These are phyloP conservation scores for Gallinago media DNA, from an alignment of 2,113 vertebrate species.

Conservation along the genomic window DNA sequence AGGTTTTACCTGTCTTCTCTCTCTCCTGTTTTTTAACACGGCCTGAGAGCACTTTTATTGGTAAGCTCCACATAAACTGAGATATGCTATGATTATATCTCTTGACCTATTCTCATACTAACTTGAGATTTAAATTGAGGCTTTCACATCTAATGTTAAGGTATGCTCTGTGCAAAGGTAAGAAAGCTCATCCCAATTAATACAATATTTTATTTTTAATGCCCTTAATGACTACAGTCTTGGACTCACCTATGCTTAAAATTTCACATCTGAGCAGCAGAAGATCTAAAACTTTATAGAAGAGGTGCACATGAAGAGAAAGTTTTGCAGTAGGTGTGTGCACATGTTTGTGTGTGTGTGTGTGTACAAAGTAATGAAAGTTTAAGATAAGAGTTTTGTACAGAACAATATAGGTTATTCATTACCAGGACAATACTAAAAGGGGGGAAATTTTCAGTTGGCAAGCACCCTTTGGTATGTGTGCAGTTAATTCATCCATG, in stretches of 20 bases:
- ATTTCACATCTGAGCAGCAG: not conserved
- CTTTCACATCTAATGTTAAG: not conserved
- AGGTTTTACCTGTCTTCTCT: not conserved
- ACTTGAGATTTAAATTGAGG: not conserved
- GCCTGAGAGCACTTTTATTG: not conserved
- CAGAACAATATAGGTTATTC: not conserved
- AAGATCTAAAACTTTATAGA: not conserved
- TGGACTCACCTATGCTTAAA: not conserved
- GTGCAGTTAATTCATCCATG: not conserved
- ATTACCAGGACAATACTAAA: not conserved
- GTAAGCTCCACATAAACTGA: not conserved
- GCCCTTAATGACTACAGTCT: not conserved
- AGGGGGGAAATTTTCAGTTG: accelerated
- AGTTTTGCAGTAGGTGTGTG: not conserved
- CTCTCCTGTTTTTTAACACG: not conserved
- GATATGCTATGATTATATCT: not conserved
- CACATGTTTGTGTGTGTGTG: not conserved
- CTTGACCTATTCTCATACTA: not conserved
- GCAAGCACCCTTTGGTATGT: not conserved
- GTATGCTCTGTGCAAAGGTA: not conserved
- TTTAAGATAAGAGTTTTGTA: not conserved
- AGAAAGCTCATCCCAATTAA: not conserved
- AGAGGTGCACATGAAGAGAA: not conserved
- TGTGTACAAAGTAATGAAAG: not conserved
- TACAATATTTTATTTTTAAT: not conserved